phyloP scores from a whole-genome alignment of 2,797 vertebrate genomes.

The Neostethus bicornis region DNA sequence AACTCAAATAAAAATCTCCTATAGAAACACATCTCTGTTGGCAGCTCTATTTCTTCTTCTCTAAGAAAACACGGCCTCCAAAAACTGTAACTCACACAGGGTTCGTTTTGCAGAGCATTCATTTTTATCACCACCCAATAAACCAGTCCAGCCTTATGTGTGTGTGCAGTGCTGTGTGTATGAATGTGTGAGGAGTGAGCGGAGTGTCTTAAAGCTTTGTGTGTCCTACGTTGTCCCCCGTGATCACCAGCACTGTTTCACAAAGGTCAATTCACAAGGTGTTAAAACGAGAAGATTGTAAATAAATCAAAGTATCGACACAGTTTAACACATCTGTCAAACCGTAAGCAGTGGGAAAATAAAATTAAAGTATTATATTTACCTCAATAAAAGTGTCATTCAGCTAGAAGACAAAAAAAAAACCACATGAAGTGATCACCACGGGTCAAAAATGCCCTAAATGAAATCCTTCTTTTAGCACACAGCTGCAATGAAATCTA shows the following conservation, averaged over 20 bases:
- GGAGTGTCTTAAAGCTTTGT: constrained; percentile 18
- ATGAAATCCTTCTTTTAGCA: constrained; percentile 29
- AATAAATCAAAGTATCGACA: constrained; percentile 61
- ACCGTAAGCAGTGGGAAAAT: constrained; percentile 42
- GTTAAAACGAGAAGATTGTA: constrained; percentile 57
- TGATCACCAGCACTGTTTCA: constrained; percentile 42
- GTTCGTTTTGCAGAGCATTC: constrained; percentile 65
- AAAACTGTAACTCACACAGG: constrained; percentile 63
- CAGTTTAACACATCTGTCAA: constrained; percentile 43
- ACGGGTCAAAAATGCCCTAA: constrained; percentile 17
- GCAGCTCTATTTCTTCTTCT: constrained; percentile 60
- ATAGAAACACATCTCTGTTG: constrained; percentile 58
- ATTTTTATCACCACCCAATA: constrained; percentile 70
- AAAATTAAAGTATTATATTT: constrained; percentile 36
- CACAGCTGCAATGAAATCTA: constrained; percentile 21
- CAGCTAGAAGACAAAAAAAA: constrained; percentile 45
- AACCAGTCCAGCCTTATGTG: constrained; percentile 51
- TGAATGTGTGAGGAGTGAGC: constrained; percentile 6
- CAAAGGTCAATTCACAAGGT: constrained; percentile 69
- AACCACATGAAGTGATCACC: constrained; percentile 28
- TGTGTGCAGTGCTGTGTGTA: constrained; percentile 7
- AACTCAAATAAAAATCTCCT: constrained; percentile 59
- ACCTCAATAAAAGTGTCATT: constrained; percentile 54
- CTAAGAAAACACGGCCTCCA: constrained; percentile 64
- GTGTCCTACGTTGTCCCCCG: constrained; percentile 43